These are phyloP conservation scores for Rachycentron canadum DNA, from an alignment of 2,797 vertebrate genomes.

Conservation along the genomic window DNA sequence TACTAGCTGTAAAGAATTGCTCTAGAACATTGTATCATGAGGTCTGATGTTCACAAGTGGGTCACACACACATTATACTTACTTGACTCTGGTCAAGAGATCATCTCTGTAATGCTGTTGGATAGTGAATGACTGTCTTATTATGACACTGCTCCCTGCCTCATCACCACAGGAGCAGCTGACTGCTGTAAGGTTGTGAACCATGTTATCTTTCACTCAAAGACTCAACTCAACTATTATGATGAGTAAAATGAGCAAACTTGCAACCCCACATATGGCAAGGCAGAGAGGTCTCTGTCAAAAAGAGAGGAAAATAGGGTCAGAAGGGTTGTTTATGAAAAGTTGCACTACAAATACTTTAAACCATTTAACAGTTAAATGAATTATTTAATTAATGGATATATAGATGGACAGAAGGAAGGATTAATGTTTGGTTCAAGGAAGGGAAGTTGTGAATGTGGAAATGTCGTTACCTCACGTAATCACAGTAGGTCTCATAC, in stretches of 20 bases:
- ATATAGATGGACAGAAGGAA: neutral
- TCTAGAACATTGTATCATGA: constrained; percentile 32
- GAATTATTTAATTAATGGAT: neutral
- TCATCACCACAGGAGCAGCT: constrained; percentile 35
- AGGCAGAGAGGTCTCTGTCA: constrained; percentile 89
- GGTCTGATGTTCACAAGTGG: constrained; percentile 39
- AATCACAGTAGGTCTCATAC: constrained; percentile 67
- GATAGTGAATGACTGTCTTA: constrained; percentile 36
- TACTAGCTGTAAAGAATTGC: constrained; percentile 7
- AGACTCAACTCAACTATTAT: constrained; percentile 83
- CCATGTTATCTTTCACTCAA: constrained; percentile 55
- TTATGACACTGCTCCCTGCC: constrained; percentile 34
- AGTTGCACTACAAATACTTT: neutral
- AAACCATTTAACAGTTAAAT: neutral
- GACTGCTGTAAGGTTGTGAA: constrained; percentile 31
- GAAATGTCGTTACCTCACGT: constrained; percentile 72
- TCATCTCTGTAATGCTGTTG: constrained; percentile 49
- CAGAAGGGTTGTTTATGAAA: neutral
- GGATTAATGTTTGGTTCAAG: constrained; percentile 12
- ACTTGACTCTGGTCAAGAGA: constrained; percentile 9
- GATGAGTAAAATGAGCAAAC: constrained; percentile 89
- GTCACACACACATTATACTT: constrained; percentile 43
- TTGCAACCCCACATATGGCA: constrained; percentile 84
- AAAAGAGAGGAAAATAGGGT: constrained; percentile 21
- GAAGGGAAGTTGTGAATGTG: constrained; percentile 10